phyloP scores from a whole-genome alignment of 2,888 invertebrate genomes.

The Drosophila neotestacea region DNA sequence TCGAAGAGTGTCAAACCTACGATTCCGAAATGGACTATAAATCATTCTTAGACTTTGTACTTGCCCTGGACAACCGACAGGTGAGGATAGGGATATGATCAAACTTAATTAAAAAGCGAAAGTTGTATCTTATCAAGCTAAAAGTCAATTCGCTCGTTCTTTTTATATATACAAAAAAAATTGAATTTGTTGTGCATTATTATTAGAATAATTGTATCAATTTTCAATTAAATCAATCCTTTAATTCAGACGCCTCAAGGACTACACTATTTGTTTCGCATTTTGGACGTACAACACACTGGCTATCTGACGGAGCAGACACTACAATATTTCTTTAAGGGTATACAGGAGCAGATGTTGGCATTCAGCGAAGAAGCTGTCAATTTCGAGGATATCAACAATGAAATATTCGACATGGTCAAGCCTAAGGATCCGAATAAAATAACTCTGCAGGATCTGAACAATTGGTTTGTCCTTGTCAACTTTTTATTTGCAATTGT shows the following conservation, averaged over 20 bases:
- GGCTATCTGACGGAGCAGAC: constrained; percentile 96
- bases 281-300: constrained; percentile 94
- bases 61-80: constrained; percentile 95
- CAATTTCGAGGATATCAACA: constrained; percentile 96
- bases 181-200: too few relatives aligned
- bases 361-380: constrained; percentile 95
- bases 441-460: constrained; percentile 94
- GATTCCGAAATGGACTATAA: constrained; percentile 99
- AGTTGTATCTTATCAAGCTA: background rate
- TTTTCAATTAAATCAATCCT: background rate
- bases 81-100: constrained; percentile 85
- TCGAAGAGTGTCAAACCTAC: constrained; percentile 97
- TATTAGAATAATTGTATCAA: too few relatives aligned
- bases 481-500: constrained; percentile 7
- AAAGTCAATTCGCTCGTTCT: too few relatives aligned
- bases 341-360: constrained; percentile 95
- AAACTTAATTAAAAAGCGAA: background rate
- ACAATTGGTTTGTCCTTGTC: constrained; percentile 87
- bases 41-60: constrained; percentile 96
- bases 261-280: constrained; percentile 95
- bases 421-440: constrained; percentile 93
- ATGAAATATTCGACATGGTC: constrained; percentile 99
- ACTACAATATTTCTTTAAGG: constrained; percentile 96
- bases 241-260: constrained; percentile 89
- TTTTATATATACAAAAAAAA: too few relatives aligned